Percentiles rank a stretch among this genome's conserved stretches.
These are phyloP conservation scores for Drosophila merina DNA, from an alignment of 2,888 invertebrate genomes.

Conservation along the genomic window DNA sequence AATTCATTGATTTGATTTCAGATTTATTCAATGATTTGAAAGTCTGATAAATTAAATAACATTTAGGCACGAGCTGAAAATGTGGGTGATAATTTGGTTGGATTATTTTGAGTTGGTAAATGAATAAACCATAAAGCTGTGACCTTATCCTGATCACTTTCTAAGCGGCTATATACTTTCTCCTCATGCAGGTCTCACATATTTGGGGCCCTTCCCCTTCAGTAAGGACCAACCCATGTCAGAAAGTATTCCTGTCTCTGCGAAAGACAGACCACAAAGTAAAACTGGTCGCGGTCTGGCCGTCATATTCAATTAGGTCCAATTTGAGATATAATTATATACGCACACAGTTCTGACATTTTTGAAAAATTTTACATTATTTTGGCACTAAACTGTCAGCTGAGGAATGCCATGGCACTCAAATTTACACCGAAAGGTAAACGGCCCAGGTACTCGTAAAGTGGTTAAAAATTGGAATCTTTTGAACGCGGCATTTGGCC, in stretches of 20 bases:
- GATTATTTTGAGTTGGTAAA: too few relatives aligned
- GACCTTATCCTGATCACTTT: background rate
- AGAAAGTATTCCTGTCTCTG: constrained; percentile 10
- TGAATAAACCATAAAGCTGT: too few relatives aligned
- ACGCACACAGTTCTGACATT: constrained; percentile 52
- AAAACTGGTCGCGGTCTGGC: constrained; percentile 33
- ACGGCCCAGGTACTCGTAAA: constrained; percentile 47
- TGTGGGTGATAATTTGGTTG: too few relatives aligned
- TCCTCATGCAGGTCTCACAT: background rate
- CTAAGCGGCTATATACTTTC: background rate
- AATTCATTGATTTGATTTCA: background rate
- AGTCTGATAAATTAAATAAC: too few relatives aligned
- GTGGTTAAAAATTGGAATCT: constrained; percentile 18
- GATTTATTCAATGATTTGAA: too few relatives aligned
- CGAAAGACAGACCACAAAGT: constrained; percentile 10
- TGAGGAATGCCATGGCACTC: constrained; percentile 39
- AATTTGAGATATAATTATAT: constrained; percentile 64
- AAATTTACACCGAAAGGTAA: constrained; percentile 44
- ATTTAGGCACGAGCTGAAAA: too few relatives aligned
- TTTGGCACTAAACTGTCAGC: constrained; percentile 71
- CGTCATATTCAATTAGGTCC: constrained; percentile 61
- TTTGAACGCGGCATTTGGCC: constrained; percentile 43
- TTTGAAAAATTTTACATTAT: constrained; percentile 67
- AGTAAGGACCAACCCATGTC: constrained; percentile 36
- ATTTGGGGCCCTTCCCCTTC: background rate